Base-by-base conservation (phyloP, 2,113 vertebrate genomes). In the Rhipidura dahli region DNA sequence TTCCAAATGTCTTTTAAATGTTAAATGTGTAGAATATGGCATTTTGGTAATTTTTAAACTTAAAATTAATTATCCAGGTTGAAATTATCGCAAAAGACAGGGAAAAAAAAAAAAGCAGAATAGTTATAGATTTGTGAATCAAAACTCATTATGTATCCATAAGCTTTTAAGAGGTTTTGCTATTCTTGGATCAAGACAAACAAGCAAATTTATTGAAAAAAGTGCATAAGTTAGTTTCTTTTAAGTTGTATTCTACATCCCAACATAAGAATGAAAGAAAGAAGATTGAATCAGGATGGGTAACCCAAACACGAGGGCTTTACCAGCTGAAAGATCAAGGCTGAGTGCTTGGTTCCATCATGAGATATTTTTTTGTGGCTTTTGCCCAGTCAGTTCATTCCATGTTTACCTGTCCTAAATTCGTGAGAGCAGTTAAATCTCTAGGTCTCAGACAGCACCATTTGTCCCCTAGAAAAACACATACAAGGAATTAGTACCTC, bases 291-390 rank as follows among this genome's bases (percentile, higher is more conserved):
- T 77, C 8, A 30, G 23, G 26, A 37, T 49, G 20, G 11, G 9
- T 31, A 76, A 82, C 7, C 4, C 30, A 63, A 56, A 70, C 21
- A 11, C 15, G 7, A 42, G 2, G 11, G 4, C 0, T 71, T 85
- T 73, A 16, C 7, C 7, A 24, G 3, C 4, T 78, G 53, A 51
- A 88, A 80, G 20, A 45, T 5, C 0, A 0, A 59, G 7, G 4
- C 2, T 76, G 7, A 81, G 19, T 22, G 11, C 30, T 66, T 56
- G 6, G 13, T 71, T 87, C 33, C 22, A 45, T 35, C 19, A 27
- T 2, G 40, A 81, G 35, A 2, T 47, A 18, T 31, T 83, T 77
- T n/a, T n/a, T n/a, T 42, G 16, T 37, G 35, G 4, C 26, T 75
- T 89, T 87, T 75, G 15, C 15, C 31, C 35, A 66, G 17, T 61